Evolutionary conservation across 2,113 vertebrate genomes (phyloP).

Genomic region (Gasterosteus nipponicus): DNA sequence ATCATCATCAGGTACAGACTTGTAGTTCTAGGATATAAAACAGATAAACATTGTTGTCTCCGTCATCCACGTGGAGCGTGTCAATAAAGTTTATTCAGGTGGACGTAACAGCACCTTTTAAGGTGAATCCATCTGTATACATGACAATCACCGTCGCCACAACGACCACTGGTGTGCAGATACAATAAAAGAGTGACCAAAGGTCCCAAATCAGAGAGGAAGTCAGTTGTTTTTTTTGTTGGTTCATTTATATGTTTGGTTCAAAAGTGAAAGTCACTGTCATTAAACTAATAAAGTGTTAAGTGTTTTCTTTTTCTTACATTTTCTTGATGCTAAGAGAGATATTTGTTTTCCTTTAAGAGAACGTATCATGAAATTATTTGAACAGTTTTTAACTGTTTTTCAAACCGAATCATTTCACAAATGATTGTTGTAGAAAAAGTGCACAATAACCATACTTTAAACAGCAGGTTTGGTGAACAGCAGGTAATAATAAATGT

Average conservation of each 20-base stretch:
- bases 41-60: background rate
- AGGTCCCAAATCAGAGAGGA: slow-evolving; percentile 42
- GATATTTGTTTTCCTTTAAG: too few species aligned
- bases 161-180: background rate
- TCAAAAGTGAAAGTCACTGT: too few species aligned
- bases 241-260: background rate
- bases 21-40: background rate
- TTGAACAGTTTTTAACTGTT: too few species aligned
- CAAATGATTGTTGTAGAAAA: too few species aligned
- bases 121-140: background rate
- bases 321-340: too few species aligned
- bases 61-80: background rate
- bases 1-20: background rate
- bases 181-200: background rate
- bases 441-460: too few species aligned
- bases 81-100: background rate
- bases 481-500: too few species aligned
- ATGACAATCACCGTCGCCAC: background rate
- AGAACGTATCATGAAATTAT: too few species aligned
- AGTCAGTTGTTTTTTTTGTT: background rate
- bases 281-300: too few species aligned
- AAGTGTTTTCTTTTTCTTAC: too few species aligned
- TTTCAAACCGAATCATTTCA: too few species aligned
- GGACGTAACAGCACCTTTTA: background rate
- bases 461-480: too few species aligned